A percentile compares a stretch with the other conserved stretches of the same genome.
Conservation (phyloP, 1,140 invertebrate species). For the Homalodisca vitripennis region DNA sequence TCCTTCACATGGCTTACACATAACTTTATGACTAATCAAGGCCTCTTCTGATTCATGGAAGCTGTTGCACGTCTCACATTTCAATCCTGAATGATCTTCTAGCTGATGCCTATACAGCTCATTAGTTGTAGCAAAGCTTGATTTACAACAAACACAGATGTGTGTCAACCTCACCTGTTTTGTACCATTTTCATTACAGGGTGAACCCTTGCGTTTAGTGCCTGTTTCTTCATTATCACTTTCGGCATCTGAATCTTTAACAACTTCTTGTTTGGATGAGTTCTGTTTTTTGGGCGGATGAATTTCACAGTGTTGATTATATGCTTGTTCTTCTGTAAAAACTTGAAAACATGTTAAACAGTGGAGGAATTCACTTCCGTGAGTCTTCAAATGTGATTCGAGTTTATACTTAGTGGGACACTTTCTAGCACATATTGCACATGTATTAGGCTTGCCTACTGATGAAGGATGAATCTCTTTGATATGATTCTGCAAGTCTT, state of each 20-base stretch:
- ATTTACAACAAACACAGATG: constrained; percentile 7
- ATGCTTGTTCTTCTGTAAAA: constrained; percentile 53
- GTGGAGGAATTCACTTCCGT: constrained; percentile 57
- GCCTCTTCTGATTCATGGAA: constrained; percentile 27
- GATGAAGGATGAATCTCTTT: constrained; percentile 53
- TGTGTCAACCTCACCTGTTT: constrained; percentile 14
- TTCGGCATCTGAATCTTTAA: constrained; percentile 34
- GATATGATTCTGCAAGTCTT: constrained; percentile 58
- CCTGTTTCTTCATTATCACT: constrained; percentile 32
- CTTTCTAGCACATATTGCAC: constrained; percentile 60
- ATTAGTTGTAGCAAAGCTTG: background rate
- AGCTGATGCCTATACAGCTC: constrained; percentile 30
- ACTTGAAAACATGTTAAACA: constrained; percentile 60
- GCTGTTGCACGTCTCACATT: background rate
- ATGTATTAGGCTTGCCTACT: constrained; percentile 55
- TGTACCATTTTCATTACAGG: constrained; percentile 10
- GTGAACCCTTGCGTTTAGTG: background rate
- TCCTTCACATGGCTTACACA: constrained; percentile 22
- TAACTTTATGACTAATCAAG: constrained; percentile 10
- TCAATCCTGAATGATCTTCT: background rate
- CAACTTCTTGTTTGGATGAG: constrained; percentile 29
- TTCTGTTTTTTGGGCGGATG: constrained; percentile 39
- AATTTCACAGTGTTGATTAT: constrained; percentile 49
- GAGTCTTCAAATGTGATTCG: constrained; percentile 59
- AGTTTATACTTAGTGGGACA: constrained; percentile 61